phyloP scores from a whole-genome alignment of 2,113 vertebrate species.

The Eublepharis macularius region DNA sequence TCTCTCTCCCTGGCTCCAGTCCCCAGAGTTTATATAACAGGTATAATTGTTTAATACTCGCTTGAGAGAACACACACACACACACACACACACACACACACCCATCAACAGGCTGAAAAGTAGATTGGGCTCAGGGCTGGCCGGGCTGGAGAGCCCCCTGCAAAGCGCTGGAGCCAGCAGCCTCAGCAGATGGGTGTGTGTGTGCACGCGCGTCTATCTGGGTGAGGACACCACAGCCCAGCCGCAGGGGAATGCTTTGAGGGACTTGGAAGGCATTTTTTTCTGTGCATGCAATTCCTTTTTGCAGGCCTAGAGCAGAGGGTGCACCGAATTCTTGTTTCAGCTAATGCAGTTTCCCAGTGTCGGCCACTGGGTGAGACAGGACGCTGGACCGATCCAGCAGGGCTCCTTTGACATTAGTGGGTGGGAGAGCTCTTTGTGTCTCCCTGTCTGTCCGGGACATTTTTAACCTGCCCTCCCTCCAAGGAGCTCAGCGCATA shows the following conservation, averaged over 20 bases:
- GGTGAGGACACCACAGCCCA: neutral
- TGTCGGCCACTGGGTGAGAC: too few species aligned
- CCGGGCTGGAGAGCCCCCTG: neutral
- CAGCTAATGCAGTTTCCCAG: too few species aligned
- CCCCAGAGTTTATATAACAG: slow-evolving; percentile 8
- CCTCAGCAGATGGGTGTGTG: neutral
- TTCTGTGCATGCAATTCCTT: neutral
- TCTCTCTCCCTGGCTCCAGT: neutral
- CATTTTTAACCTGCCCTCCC: too few species aligned
- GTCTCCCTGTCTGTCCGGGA: too few species aligned
- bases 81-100: neutral
- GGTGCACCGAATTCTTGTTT: too few species aligned
- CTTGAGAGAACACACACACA: neutral
- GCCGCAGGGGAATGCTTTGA: neutral
- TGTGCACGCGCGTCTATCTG: neutral
- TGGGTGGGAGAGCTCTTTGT: too few species aligned
- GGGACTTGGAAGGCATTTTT: too few species aligned
- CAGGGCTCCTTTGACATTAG: too few species aligned
- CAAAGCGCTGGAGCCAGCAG: neutral
- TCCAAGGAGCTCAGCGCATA: too few species aligned
- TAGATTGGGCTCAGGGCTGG: neutral
- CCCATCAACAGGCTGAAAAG: neutral
- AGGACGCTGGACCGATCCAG: too few species aligned
- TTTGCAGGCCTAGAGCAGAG: neutral
- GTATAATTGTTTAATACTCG: neutral